Conservation (phyloP, 2,888 invertebrate species). For the Cistogaster globosa region DNA sequence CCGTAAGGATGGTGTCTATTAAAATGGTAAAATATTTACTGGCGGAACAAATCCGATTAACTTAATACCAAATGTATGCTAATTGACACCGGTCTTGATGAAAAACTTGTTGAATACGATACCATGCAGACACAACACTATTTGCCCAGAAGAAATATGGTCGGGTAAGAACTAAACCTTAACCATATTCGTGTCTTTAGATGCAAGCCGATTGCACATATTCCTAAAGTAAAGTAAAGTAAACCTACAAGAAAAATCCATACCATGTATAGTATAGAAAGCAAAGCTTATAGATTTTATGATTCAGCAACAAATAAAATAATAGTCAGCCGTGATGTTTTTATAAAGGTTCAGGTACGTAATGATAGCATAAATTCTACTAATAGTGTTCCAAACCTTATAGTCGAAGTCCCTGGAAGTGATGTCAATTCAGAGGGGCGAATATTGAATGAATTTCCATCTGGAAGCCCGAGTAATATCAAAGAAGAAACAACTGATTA, state of each 20-base stretch:
- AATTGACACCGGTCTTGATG: slow-evolving; percentile 60
- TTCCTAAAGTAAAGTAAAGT: too few species aligned
- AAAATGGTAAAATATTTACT: too few species aligned
- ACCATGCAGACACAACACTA: slow-evolving; percentile 64
- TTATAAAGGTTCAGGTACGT: slow-evolving; percentile 61
- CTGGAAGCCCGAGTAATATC: neutral
- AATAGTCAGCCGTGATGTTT: slow-evolving; percentile 60
- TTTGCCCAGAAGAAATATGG: slow-evolving; percentile 67
- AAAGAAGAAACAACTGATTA: too few species aligned
- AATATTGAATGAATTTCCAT: too few species aligned
- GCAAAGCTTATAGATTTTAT: slow-evolving; percentile 64
- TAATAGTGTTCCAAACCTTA: slow-evolving; percentile 16
- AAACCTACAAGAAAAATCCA: slow-evolving; percentile 69
- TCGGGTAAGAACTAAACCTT: slow-evolving; percentile 60
- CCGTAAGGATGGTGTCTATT: too few species aligned
- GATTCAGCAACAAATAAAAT: slow-evolving; percentile 64
- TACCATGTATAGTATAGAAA: slow-evolving; percentile 60
- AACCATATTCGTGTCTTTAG: too few species aligned
- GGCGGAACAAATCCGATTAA: too few species aligned
- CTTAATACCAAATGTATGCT: too few species aligned
- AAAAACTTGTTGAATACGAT: slow-evolving; percentile 67
- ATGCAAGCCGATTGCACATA: slow-evolving; percentile 69
- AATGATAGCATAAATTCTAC: neutral
- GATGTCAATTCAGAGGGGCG: too few species aligned
- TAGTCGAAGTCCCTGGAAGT: slow-evolving; percentile 14